These are phyloP conservation scores for Antrozous pallidus DNA, from an alignment of 2,797 vertebrate genomes.

Conservation along the genomic window DNA sequence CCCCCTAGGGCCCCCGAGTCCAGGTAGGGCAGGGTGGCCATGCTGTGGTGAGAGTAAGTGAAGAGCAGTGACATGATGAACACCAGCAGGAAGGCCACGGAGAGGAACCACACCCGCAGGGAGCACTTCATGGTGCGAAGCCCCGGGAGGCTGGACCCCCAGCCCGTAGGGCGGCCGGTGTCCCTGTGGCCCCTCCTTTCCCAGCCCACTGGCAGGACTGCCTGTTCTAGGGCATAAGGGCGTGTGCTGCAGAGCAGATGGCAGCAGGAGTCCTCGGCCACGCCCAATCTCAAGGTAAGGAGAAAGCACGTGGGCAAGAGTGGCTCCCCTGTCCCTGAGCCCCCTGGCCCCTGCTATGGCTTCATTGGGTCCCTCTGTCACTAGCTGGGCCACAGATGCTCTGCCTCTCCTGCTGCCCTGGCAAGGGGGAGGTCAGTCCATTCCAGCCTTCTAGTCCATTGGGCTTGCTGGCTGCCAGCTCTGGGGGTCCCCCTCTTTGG, in stretches of 20 bases:
- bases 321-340: neutral
- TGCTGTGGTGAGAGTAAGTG: slow-evolving; percentile 93
- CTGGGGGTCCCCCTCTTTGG: slow-evolving; percentile 45
- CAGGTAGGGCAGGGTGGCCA: slow-evolving; percentile 87
- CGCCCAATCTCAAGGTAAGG: neutral
- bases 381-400: slow-evolving; percentile 70
- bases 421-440: slow-evolving; percentile 61
- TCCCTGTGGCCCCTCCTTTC: slow-evolving; percentile 56
- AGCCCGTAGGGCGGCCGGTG: neutral
- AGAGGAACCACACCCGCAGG: slow-evolving; percentile 92
- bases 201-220: neutral
- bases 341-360: neutral
- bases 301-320: neutral
- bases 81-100: slow-evolving; percentile 89
- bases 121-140: slow-evolving; percentile 89
- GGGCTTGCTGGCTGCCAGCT: slow-evolving; percentile 43
- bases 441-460: slow-evolving; percentile 65
- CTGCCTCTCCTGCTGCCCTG: neutral
- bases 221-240: slow-evolving; percentile 63
- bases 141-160: neutral
- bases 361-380: slow-evolving; percentile 30
- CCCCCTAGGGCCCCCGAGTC: slow-evolving; percentile 88
- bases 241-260: neutral
- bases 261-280: neutral
- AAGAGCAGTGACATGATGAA: slow-evolving; percentile 97